phyloP scores from a whole-genome alignment of 2,797 vertebrate genomes.

The Botia almorhae region DNA sequence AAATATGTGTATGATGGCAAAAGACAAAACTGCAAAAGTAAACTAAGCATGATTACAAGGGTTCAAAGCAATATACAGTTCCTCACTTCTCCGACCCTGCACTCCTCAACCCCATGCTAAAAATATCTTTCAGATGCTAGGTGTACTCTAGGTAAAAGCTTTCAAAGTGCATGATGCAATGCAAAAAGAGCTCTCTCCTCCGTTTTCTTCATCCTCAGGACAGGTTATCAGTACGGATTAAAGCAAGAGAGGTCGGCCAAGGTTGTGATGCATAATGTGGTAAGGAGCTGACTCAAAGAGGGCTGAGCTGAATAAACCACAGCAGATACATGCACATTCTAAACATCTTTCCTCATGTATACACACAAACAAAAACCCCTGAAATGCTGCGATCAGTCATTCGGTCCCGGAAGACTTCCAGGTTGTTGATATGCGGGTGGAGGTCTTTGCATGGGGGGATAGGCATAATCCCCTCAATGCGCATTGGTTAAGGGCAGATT shows the following conservation, averaged over 20 bases:
- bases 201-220: conserved; percentile 2
- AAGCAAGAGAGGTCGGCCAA: conserved; percentile 22
- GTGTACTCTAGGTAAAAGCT: conserved; percentile 18
- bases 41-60: not conserved
- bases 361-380: conserved; percentile 21
- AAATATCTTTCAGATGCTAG: conserved; percentile 19
- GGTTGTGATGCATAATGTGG: conserved; percentile 33
- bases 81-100: not conserved
- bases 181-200: conserved; percentile 1
- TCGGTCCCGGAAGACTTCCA: conserved; percentile 32
- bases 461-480: conserved; percentile 55
- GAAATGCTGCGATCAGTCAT: conserved; percentile 11
- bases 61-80: not conserved
- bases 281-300: conserved; percentile 17
- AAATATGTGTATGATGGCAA: not conserved
- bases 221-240: conserved; percentile 35
- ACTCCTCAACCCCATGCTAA: not conserved
- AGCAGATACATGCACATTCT: not conserved
- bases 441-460: conserved; percentile 28
- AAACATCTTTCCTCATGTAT: conserved; percentile 11
- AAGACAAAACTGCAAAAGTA: too few relatives aligned
- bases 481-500: conserved; percentile 71
- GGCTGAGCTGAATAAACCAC: not conserved
- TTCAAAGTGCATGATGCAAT: not conserved
- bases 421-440: conserved; percentile 27